Evolutionary conservation across 1,140 invertebrate genomes (phyloP), one percentile per base, ranked within the genome.

Genomic region (Papilio aristodemus): DNA sequence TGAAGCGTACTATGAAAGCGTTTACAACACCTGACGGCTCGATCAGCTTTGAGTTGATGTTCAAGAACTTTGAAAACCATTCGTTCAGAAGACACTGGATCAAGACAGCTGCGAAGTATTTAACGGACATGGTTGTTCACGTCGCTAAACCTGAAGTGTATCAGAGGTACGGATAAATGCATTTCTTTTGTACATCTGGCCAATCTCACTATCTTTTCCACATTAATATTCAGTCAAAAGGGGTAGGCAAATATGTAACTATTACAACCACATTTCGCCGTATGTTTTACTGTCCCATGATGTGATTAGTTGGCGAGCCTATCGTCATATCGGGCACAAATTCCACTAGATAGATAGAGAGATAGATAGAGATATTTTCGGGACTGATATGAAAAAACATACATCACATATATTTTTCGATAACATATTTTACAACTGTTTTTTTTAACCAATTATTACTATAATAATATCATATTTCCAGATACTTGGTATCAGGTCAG

Each of bases 51-150:
- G 94, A 95, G 62, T 92, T 93, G 68, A 94, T 96, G 58, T 92
- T 96, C 70, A 94, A 95, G 68, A 95, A 94, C 60, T 93, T 97
- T 75, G 95, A 97, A 75, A 96, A 96, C 80, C 94, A 95, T 22
- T 93, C 93, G 4, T 94, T 96, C 75, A 93, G 96, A 71, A 92
- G 95, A 66, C 93, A 95, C 68, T 96, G 96, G 96, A 95, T 97
- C 69, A 94, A 94, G 68, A 94, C 94, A 7, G 92, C 95, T 9
- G 95, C 95, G 1, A 94, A 94, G 60, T 96, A 95, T 74, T 88
- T 97, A 36, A 95, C 95, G 2, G 94, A 95, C 46, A 94, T 95
- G 92, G 93, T 95, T 6, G 93, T 95, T 3, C 94, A 96, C 69
- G 76, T 96, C 14, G 94, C 96, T 0, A 95, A 97, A 80, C 95